A percentile compares a stretch with the other conserved stretches of the same genome.
Conservation (phyloP, 2,888 invertebrate genomes). For the Aleiodes leptofemur region DNA sequence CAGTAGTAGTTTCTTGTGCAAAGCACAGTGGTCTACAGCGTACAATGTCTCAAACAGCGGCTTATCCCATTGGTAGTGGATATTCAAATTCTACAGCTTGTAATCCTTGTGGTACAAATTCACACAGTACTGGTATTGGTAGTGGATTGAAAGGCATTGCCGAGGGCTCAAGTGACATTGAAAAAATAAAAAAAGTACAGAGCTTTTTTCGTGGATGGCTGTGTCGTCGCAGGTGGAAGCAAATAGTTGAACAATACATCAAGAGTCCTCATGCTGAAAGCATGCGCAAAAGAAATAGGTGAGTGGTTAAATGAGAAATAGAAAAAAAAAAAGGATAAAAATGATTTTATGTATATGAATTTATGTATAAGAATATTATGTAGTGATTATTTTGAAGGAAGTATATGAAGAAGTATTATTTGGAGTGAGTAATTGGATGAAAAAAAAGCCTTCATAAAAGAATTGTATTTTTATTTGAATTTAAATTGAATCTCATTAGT, state of each 20-base stretch:
- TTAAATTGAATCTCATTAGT: no score
- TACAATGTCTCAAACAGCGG: conserved; percentile 61
- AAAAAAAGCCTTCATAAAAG: no score
- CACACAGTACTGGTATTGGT: conserved; percentile 60
- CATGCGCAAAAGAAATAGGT: conserved; percentile 94
- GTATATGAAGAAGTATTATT: no score
- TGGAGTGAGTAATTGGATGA: no score
- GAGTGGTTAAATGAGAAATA: conserved; percentile 46
- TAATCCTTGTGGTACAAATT: conserved; percentile 51
- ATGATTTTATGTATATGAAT: no score
- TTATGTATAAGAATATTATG: no score
- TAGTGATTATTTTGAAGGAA: no score
- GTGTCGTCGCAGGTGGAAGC: conserved; percentile 94
- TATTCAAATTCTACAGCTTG: conserved; percentile 49
- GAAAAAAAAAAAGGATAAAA: no score
- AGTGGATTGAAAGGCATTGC: conserved; percentile 65
- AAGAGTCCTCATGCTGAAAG: conserved; percentile 95
- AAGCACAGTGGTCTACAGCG: conserved; percentile 65
- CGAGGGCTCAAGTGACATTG: conserved; percentile 84
- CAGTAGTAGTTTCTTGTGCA: conserved; percentile 69
- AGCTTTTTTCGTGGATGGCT: conserved; percentile 96
- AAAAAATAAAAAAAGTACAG: conserved; percentile 92
- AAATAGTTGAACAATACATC: conserved; percentile 95
- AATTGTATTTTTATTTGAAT: no score
- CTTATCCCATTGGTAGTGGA: conserved; percentile 47